Evolutionary conservation across 2,797 vertebrate genomes (phyloP).

Genomic region (Gymnoscopelus braueri): DNA sequence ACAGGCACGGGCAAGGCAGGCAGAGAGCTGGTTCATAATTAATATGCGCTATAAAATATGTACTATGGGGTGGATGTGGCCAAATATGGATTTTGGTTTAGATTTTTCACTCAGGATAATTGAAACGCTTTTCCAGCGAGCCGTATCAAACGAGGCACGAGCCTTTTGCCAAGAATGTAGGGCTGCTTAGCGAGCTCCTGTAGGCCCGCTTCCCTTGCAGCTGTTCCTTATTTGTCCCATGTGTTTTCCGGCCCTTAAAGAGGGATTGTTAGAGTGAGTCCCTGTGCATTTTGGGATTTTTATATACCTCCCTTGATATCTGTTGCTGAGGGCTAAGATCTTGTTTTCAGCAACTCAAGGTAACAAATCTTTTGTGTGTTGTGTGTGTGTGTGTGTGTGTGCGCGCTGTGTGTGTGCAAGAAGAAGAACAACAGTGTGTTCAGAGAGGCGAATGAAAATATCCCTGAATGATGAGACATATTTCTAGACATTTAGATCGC

Average conservation of each 20-base stretch:
- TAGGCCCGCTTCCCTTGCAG: conserved; percentile 42
- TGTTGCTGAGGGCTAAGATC: conserved; percentile 51
- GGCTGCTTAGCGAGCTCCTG: conserved; percentile 18
- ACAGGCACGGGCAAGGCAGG: conserved; percentile 47
- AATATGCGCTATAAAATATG: conserved; percentile 75
- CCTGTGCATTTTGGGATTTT: conserved; percentile 57
- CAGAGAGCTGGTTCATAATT: conserved; percentile 71
- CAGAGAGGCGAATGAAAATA: conserved; percentile 47
- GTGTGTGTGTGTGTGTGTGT: too few species aligned
- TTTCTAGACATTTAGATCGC: conserved; percentile 63
- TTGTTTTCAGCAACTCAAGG: conserved; percentile 53
- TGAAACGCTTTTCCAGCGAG: conserved; percentile 60
- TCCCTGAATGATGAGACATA: conserved; percentile 55
- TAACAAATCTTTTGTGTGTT: conserved; percentile 39
- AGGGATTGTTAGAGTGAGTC: conserved; percentile 55
- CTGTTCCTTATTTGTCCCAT: conserved; percentile 65
- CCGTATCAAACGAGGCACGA: conserved; percentile 51
- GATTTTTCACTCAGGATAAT: conserved; percentile 68
- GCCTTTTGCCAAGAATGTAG: conserved; percentile 15
- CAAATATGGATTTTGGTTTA: conserved; percentile 74
- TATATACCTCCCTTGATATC: conserved; percentile 64
- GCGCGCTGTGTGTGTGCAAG: conserved; percentile 33
- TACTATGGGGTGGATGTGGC: conserved; percentile 61
- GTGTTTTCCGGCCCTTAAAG: conserved; percentile 38
- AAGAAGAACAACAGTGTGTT: conserved; percentile 30